Percentiles rank a stretch among this genome's conserved stretches.
Conservation (phyloP, 2,113 vertebrate species). For the Tinamus guttatus region DNA sequence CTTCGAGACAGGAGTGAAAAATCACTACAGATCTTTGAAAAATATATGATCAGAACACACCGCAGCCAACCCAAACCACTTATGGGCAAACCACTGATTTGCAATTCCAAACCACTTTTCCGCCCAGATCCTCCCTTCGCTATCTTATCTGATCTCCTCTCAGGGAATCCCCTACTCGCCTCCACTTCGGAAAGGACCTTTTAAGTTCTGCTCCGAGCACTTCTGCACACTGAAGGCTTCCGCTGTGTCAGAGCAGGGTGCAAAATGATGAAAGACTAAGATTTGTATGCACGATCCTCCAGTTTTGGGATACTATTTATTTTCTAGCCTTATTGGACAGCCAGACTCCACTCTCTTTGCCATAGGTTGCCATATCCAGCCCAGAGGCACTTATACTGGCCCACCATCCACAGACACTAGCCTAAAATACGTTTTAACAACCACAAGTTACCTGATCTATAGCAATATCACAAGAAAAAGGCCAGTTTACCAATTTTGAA, state of each 20-base stretch:
- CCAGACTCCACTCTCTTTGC: background rate
- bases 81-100: slow-evolving; percentile 67
- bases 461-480: background rate
- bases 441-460: background rate
- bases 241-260: background rate
- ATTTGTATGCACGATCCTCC: background rate
- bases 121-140: slow-evolving; percentile 4
- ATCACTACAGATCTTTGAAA: background rate
- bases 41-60: slow-evolving; percentile 36
- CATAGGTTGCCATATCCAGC: background rate
- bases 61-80: slow-evolving; percentile 47
- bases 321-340: background rate
- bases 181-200: slow-evolving; percentile 4
- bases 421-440: background rate
- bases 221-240: background rate
- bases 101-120: slow-evolving; percentile 70
- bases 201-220: background rate
- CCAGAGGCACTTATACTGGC: background rate
- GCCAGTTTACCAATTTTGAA: background rate
- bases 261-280: slow-evolving; percentile 11
- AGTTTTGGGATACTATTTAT: background rate
- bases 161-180: slow-evolving; percentile 26
- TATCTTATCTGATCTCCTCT: slow-evolving; percentile 71
- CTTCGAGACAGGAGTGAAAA: background rate
- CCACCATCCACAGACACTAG: background rate